Percentiles rank a stretch among this genome's conserved stretches.
phyloP scores from a whole-genome alignment of 2,113 vertebrate species.

The Nansenia antarctica region DNA sequence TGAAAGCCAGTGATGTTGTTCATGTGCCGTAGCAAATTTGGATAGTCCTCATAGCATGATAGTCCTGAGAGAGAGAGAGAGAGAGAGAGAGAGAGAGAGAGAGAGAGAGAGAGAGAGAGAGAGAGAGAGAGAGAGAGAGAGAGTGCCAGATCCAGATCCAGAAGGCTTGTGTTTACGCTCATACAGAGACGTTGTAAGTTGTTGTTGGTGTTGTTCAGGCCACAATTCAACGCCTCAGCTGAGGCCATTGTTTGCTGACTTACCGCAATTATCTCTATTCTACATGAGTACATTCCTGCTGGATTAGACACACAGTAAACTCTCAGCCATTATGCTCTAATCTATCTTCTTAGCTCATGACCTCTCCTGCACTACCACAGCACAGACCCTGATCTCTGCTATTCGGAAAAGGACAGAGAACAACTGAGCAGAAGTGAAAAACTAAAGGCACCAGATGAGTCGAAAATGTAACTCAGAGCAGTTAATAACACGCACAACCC shows the following conservation, averaged over 20 bases:
- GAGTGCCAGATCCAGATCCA: too few species aligned
- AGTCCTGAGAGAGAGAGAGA: conserved; percentile 5
- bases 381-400: too few species aligned
- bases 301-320: background rate
- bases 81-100: background rate
- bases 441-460: too few species aligned
- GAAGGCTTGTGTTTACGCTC: background rate
- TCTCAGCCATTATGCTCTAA: background rate
- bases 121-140: background rate
- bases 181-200: background rate
- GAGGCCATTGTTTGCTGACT: background rate
- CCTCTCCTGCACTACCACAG: background rate
- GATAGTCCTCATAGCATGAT: background rate
- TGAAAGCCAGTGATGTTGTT: background rate
- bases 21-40: background rate
- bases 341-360: background rate
- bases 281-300: background rate
- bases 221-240: background rate
- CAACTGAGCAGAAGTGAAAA: too few species aligned
- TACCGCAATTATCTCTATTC: background rate
- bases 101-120: background rate
- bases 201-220: background rate
- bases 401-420: too few species aligned
- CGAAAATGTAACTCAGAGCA: too few species aligned
- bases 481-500: too few species aligned